Percentiles rank a stretch among this genome's conserved stretches.
phyloP scores from a whole-genome alignment of 2,113 vertebrate species.

The Cottus gobio region DNA sequence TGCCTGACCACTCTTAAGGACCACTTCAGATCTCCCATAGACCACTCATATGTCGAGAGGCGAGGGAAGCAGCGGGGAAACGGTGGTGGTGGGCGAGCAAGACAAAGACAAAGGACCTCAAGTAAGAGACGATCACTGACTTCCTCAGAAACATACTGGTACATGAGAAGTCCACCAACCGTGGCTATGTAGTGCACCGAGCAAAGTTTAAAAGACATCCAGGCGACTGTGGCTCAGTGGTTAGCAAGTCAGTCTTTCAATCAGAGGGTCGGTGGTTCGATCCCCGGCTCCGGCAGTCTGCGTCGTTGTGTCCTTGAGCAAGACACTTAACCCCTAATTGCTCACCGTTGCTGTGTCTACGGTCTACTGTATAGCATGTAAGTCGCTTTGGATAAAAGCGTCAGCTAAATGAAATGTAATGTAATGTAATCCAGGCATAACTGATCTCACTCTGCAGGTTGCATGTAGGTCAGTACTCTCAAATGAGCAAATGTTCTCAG shows the following conservation, averaged over 20 bases:
- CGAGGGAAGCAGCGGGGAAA: constrained; percentile 24
- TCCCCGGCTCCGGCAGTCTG: too few relatives aligned
- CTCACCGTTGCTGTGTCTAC: too few relatives aligned
- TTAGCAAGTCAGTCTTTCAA: too few relatives aligned
- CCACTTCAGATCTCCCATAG: constrained; percentile 52
- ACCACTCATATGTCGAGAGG: constrained; percentile 30
- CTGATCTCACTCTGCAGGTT: not conserved
- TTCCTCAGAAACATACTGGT: not conserved
- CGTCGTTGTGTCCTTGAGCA: too few relatives aligned
- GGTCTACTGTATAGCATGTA: too few relatives aligned
- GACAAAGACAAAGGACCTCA: not conserved
- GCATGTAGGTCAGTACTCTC: not conserved
- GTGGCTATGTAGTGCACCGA: not conserved
- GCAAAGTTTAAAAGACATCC: not conserved
- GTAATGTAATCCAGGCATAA: too few relatives aligned
- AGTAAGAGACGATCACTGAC: constrained; percentile 1
- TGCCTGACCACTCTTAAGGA: constrained; percentile 43
- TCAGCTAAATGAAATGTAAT: too few relatives aligned
- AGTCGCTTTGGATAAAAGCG: too few relatives aligned
- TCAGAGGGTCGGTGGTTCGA: too few relatives aligned
- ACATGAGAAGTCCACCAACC: not conserved
- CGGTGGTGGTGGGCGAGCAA: not conserved
- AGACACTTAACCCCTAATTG: too few relatives aligned
- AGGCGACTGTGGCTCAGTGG: too few relatives aligned
- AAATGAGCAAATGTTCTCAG: not conserved